phyloP scores from a whole-genome alignment of 2,797 vertebrate genomes.

The Rachycentron canadum region DNA sequence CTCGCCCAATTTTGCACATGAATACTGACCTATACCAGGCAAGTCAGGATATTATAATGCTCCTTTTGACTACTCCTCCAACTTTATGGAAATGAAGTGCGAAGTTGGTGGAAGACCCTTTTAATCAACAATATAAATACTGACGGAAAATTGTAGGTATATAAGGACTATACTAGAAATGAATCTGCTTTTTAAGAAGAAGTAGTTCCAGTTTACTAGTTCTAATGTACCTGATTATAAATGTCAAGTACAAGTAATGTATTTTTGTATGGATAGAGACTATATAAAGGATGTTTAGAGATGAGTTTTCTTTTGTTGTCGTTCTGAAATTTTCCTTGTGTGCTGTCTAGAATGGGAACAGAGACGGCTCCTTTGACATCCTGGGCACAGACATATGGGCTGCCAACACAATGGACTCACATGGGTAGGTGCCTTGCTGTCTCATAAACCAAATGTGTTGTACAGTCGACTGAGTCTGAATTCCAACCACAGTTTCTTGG shows the following conservation, averaged over 20 bases:
- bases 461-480: conserved; percentile 13
- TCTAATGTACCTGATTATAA: neutral
- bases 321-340: conserved; percentile 16
- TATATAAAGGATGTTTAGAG: no score
- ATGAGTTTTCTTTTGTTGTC: neutral
- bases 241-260: neutral
- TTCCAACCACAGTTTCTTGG: conserved; percentile 28
- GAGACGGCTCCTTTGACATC: conserved; percentile 92
- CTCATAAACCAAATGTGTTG: conserved; percentile 9
- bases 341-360: conserved; percentile 91
- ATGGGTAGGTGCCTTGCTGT: conserved; percentile 85
- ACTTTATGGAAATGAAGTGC: neutral
- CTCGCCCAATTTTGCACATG: neutral
- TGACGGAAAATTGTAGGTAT: neutral
- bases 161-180: no score
- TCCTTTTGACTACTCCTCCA: neutral
- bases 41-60: neutral
- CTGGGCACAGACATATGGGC: conserved; percentile 99
- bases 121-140: neutral
- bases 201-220: neutral
- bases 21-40: neutral
- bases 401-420: conserved; percentile 94
- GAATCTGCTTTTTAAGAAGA: neutral
- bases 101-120: neutral
- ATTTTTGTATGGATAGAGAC: no score